Base-by-base conservation (phyloP, 1,140 invertebrate genomes). In the Eulimnadia texana region DNA sequence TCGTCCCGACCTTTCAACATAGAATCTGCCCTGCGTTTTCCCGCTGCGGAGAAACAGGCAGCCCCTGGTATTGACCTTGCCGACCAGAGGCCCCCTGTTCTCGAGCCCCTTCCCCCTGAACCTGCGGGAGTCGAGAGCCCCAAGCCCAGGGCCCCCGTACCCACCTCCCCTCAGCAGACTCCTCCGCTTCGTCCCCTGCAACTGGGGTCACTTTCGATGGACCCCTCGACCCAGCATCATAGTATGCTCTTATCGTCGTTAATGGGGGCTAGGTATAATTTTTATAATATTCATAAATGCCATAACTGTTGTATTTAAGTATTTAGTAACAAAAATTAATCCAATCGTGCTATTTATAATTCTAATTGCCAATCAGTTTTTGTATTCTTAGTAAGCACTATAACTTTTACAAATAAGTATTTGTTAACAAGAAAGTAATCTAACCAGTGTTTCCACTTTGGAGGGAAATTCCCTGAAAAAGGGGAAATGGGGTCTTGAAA, bases 211-310 rank as follows among this genome's bases (percentile, higher is more conserved):
- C 23, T 54, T 6, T 23, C 3, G n/a, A 10, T 27, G 23, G 33
- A 42, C 33, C 27, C 27, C 2, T 27, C 10, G 25, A 29, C 55
- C 29, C 55, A 57, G 11, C 55, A 57, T 57, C 55, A 57, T 33
- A 57, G 55, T 27, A 57, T 57, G 55, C 55, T 57, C 13, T 33
- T 57, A 33, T 57, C 55, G 20, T 57, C 55, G 13, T 19, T 57
- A 28, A 57, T 57, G 55, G 55, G 55, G 20, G 33, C 23, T 27
- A 57, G 55, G 55, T 57, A 42, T 16, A 9, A 9, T 42, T 42
- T 9, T 6, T 42, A 6, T 42, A 42, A 42, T 16, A 42, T 42
- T 9, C 6, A 9, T 42, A 9, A 6, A 42, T 16, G 6, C 16
- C 6, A 42, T 42, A 42, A 42, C 16, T 42, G 33, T 6, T 16